Base-by-base conservation (phyloP, 2,888 invertebrate species). In the Lasioglossum oenotherae region DNA sequence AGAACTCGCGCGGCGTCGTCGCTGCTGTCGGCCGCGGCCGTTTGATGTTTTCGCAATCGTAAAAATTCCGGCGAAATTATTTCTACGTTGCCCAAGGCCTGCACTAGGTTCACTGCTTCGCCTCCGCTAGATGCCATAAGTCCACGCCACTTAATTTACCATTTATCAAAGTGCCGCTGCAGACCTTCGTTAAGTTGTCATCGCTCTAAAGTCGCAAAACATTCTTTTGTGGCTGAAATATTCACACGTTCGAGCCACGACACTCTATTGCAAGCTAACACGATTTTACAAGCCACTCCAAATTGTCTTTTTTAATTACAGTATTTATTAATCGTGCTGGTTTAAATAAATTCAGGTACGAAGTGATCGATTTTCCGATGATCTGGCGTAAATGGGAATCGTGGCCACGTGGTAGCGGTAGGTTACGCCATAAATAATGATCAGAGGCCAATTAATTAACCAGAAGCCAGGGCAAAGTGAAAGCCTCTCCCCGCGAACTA, bases 341-440 rank as follows among this genome's bases (percentile, higher is more conserved):
- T 53, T 53, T 23, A 53, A 53, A 23, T 49, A 23, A 49, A 27
- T 14, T 14, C 1, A 4, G 27, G 1, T 0, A 60, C 14, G 14
- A 27, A 14, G 5, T 4, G 12, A 0, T 27, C 60, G 14, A 60
- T 31, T 64, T 64, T 31, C 31, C 31, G 31, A 16, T 31, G 35
- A 67, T 19, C 31, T 35, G 27, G 0, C 27, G 14, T 0, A 5
- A 5, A 60, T 60, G 64, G 64, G 4, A 67, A 38, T 69, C 1
- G 1, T 8, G 19, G 72, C 16, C n/a, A 46, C 72, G 41, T 46
- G 73, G 16, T 49, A 46, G 46, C 41, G 35, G 60, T 35, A 41
- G 72, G 75, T 80, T 41, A 46, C 14, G 31, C 75, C 75, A 82
- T 80, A 80, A 82, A 85, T 82, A 87, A 84, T 87, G 73, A 73